Evolutionary conservation across 2,888 invertebrate species (phyloP).

Genomic region (Piscicola geometra): DNA sequence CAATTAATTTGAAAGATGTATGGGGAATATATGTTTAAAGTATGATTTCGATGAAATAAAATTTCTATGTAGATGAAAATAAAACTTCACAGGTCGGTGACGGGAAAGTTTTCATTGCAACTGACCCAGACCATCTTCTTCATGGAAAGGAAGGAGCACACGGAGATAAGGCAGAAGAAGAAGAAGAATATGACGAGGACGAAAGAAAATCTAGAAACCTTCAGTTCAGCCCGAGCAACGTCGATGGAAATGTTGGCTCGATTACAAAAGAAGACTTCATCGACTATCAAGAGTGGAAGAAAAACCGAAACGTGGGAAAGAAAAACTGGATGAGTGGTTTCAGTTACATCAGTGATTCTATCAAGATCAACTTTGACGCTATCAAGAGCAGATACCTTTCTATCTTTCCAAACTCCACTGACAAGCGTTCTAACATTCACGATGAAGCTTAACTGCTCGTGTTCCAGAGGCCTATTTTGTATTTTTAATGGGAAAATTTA

Average conservation of each 20-base stretch:
- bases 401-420: not conserved
- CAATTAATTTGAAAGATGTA: no score
- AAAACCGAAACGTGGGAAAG: not conserved
- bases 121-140: not conserved
- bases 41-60: no score
- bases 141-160: not conserved
- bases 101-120: not conserved
- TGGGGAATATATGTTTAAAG: no score
- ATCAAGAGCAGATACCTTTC: not conserved
- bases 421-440: no score
- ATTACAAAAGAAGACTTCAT: not conserved
- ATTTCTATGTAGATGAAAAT: no score
- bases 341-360: not conserved
- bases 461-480: no score
- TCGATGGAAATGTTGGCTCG: not conserved
- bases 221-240: not conserved
- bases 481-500: no score
- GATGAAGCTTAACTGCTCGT: no score
- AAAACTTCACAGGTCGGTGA: not conserved
- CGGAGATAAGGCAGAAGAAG: not conserved
- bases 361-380: not conserved
- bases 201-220: not conserved
- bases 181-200: not conserved
- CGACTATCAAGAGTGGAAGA: slow-evolving; percentile 7
- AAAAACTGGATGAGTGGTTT: slow-evolving; percentile 15